Percentiles rank a stretch among this genome's conserved stretches.
Conservation (phyloP, 2,113 vertebrate species). For the Ammodytes marinus region DNA sequence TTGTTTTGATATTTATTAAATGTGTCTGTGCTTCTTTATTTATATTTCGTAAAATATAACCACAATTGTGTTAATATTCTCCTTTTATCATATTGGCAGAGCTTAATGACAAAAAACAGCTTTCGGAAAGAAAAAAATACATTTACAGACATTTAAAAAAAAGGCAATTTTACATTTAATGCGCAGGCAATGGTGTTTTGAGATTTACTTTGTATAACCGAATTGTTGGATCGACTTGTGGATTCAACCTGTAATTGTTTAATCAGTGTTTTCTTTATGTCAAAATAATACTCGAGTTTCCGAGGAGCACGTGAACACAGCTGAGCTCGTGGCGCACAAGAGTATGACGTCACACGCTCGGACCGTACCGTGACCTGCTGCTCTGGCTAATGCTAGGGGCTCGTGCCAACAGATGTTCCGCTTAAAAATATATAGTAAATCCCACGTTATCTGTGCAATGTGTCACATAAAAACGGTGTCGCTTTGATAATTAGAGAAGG, state of each 20-base stretch:
- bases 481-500: no score
- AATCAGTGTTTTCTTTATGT: neutral
- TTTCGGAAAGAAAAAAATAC: neutral
- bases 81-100: neutral
- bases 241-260: neutral
- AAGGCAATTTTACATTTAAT: neutral
- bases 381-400: conserved; percentile 66
- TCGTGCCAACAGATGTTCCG: conserved; percentile 48
- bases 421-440: neutral
- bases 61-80: neutral
- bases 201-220: neutral
- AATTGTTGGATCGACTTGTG: neutral
- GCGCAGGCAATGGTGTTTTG: neutral
- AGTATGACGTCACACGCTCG: conserved; percentile 72
- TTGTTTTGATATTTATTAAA: neutral
- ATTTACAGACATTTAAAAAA: neutral
- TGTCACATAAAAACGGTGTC: neutral
- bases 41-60: neutral
- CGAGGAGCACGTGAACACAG: conserved; percentile 26
- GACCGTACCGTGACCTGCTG: conserved; percentile 74
- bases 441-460: neutral
- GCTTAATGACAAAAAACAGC: neutral
- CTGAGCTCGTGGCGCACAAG: conserved; percentile 12
- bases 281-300: neutral
- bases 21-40: neutral